Percentiles rank a stretch among this genome's conserved stretches.
Evolutionary conservation across 2,888 invertebrate genomes (phyloP).

Genomic region (Acrobasis consociella): DNA sequence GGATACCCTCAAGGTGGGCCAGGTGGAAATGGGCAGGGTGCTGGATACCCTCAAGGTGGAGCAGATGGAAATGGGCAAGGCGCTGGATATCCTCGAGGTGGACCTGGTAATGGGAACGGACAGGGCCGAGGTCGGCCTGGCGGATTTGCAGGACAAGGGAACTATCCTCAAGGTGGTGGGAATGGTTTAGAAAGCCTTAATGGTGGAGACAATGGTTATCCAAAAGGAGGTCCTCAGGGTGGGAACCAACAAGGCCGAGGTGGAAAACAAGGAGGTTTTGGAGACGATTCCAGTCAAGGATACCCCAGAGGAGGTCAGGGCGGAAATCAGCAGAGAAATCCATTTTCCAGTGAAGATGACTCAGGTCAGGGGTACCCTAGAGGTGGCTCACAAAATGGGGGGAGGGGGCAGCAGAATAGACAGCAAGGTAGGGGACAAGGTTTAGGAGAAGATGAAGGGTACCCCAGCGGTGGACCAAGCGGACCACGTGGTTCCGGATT

Average conservation of each 20-base stretch:
- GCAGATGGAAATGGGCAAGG: not conserved
- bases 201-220: constrained; percentile 34
- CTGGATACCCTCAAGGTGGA: not conserved
- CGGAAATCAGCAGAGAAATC: not conserved
- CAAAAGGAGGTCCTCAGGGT: constrained; percentile 37
- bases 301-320: constrained; percentile 43
- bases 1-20: constrained; percentile 47
- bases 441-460: constrained; percentile 56
- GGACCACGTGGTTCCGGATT: constrained; percentile 73
- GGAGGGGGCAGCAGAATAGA: constrained; percentile 49
- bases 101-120: not conserved
- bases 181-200: constrained; percentile 16
- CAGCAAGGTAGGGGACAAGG: constrained; percentile 20
- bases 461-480: constrained; percentile 68
- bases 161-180: constrained; percentile 15
- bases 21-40: constrained; percentile 34
- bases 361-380: constrained; percentile 44
- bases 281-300: constrained; percentile 37
- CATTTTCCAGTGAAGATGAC: not conserved
- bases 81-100: not conserved
- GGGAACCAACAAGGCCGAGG: constrained; percentile 15
- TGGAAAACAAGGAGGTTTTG: not conserved
- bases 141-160: constrained; percentile 24
- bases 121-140: constrained; percentile 31
- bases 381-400: constrained; percentile 40